Base-by-base conservation (phyloP, 2,888 invertebrate genomes). In the Plutella xylostella region DNA sequence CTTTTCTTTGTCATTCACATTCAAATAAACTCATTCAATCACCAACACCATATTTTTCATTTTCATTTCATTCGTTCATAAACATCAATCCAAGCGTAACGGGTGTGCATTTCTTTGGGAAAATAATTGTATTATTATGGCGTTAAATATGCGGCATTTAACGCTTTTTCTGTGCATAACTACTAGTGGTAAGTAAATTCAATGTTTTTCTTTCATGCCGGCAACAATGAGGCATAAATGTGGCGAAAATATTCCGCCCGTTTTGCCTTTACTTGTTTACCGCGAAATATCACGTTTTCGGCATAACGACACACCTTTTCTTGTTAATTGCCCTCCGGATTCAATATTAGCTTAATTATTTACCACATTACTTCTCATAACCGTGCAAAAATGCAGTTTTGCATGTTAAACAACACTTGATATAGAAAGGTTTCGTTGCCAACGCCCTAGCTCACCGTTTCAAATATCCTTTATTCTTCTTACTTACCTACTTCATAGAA, bases 141-240 rank as follows among this genome's bases (percentile, higher is more conserved):
- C 66, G 56, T 60, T 51, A 53, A 63, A 63, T 54, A 57, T 54
- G 17, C 49, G 64, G 55, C 61, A 51, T 60, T 57, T 68, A 37
- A 31, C 58, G 40, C 39, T 70, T 46, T 37, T 72, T 45, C 45
- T 68, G 44, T 65, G 61, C 56, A 52, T 68, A 44, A 43, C 55
- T 28, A 45, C 59, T 19, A 49, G 55, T 46, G 74, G 77, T 78
- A 50, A 75, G 77, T 31, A 20, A 7, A 68, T 41, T 58, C 57
- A 52, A 42, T 19, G 46, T 12, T 19, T 34, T 22, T 20, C n/a
- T 42, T 14, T 9, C 5, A 43, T 34, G 11, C n/a, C n/a, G n/a
- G n/a, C n/a, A n/a, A n/a, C n/a, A n/a, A n/a, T n/a, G n/a, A n/a
- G n/a, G n/a, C n/a, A n/a, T n/a, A n/a, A n/a, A n/a, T n/a, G n/a